Conservation (phyloP, 2,113 vertebrate species). For the Paedocypris sp. region DNA sequence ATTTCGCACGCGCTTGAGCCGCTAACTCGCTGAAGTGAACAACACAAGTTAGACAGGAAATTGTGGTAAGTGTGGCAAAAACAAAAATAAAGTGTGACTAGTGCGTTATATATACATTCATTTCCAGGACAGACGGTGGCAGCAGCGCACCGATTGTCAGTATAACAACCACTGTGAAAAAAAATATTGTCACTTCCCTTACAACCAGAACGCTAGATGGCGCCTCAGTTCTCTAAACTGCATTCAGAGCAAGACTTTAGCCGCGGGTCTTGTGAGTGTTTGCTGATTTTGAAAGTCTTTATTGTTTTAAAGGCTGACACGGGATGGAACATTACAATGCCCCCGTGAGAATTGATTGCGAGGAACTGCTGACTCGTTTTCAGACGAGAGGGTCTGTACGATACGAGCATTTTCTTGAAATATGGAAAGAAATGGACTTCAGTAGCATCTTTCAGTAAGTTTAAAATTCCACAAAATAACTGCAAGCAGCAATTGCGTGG, state of each 20-base stretch:
- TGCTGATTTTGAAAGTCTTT: not conserved
- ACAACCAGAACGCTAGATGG: slow-evolving; percentile 6
- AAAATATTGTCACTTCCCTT: not conserved
- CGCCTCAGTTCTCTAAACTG: too few relatives aligned
- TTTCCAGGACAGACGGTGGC: too few relatives aligned
- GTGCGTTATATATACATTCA: too few relatives aligned
- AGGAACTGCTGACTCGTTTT: slow-evolving; percentile 73
- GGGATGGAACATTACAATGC: slow-evolving; percentile 26
- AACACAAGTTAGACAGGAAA: too few relatives aligned
- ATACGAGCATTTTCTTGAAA: slow-evolving; percentile 69
- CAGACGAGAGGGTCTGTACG: slow-evolving; percentile 70
- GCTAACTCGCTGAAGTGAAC: too few relatives aligned
- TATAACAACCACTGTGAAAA: not conserved
- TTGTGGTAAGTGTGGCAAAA: too few relatives aligned
- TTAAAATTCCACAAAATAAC: too few relatives aligned
- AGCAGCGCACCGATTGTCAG: not conserved
- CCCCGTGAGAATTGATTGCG: slow-evolving; percentile 65
- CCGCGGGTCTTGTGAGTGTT: not conserved
- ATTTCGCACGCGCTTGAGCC: too few relatives aligned
- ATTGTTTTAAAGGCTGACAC: not conserved
- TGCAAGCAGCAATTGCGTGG: too few relatives aligned
- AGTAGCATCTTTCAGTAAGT: slow-evolving; percentile 72
- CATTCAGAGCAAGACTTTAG: not conserved
- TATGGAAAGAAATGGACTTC: slow-evolving; percentile 80
- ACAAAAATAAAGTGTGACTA: too few relatives aligned